Conservation (phyloP, 2,888 invertebrate species). For the Atrina japonica region DNA sequence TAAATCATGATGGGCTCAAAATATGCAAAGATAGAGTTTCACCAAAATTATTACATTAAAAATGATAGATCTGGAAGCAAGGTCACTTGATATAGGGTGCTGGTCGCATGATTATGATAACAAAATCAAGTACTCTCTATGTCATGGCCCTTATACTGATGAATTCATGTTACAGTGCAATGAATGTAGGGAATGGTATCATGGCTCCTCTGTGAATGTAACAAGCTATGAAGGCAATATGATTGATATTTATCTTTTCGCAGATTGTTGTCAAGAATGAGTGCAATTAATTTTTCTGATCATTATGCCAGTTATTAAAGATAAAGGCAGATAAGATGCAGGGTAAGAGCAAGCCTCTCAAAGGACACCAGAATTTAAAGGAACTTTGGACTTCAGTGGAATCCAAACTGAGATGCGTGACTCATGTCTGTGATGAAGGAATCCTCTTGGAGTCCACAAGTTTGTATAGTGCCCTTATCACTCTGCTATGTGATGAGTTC, state of each 20-base stretch:
- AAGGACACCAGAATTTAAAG: not conserved
- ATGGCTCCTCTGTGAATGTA: conserved; percentile 1
- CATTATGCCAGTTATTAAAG: not conserved
- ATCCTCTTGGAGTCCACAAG: not conserved
- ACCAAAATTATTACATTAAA: not conserved
- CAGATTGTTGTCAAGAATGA: not conserved
- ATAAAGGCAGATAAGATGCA: no score
- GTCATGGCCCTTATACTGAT: conserved; percentile 10
- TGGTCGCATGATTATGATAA: not conserved
- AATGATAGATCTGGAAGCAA: not conserved
- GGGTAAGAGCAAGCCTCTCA: not conserved
- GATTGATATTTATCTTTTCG: not conserved
- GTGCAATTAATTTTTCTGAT: not conserved
- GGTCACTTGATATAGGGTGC: not conserved
- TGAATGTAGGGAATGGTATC: conserved; percentile 14
- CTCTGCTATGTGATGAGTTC: not conserved
- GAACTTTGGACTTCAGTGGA: not conserved
- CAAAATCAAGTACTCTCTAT: conserved; percentile 1
- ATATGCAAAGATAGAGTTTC: conserved; percentile 11
- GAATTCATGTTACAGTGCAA: conserved; percentile 25
- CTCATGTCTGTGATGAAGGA: not conserved
- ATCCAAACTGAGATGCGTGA: not conserved
- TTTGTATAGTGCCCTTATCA: not conserved
- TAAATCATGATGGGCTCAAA: conserved; percentile 25
- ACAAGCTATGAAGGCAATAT: not conserved